Percentiles rank a stretch among this genome's conserved stretches.
These are phyloP conservation scores for Trachymyrmex cornetzi DNA, from an alignment of 1,140 invertebrate genomes.

Conservation along the genomic window DNA sequence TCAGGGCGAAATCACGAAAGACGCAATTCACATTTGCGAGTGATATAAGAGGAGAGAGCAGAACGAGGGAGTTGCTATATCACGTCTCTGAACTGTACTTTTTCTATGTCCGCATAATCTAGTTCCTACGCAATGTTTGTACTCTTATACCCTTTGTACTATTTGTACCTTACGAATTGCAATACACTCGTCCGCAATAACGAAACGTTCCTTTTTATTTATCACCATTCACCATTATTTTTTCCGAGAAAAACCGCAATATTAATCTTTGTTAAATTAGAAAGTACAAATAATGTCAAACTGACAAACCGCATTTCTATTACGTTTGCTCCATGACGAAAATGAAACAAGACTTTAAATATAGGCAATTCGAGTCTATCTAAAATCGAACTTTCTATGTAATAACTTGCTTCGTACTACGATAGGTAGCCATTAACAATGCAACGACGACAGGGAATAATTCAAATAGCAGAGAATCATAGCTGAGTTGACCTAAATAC, in stretches of 20 bases:
- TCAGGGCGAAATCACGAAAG: constrained; percentile 64
- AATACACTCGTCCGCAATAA: constrained; percentile 86
- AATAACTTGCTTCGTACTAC: not conserved
- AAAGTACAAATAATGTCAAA: constrained; percentile 8
- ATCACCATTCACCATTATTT: not conserved
- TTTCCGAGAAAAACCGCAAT: not conserved
- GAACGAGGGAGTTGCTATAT: constrained; percentile 68
- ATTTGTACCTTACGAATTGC: constrained; percentile 86
- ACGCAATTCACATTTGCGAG: constrained; percentile 62
- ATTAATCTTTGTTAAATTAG: not conserved
- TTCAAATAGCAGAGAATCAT: constrained; percentile 35
- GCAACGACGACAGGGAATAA: constrained; percentile 18
- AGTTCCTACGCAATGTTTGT: constrained; percentile 87
- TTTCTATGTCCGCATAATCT: constrained; percentile 86
- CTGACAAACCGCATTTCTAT: not conserved
- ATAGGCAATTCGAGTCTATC: not conserved
- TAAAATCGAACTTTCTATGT: constrained; percentile 35
- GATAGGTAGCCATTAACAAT: constrained; percentile 22
- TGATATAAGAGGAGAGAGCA: constrained; percentile 47
- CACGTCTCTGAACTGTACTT: constrained; percentile 83
- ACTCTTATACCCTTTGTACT: constrained; percentile 87
- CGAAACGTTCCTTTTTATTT: constrained; percentile 46
- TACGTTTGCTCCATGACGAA: not conserved
- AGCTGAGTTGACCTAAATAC: constrained; percentile 67
- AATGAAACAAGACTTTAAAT: not conserved